Evolutionary conservation across 2,888 invertebrate species (phyloP).

Genomic region (Helicoverpa assulta): DNA sequence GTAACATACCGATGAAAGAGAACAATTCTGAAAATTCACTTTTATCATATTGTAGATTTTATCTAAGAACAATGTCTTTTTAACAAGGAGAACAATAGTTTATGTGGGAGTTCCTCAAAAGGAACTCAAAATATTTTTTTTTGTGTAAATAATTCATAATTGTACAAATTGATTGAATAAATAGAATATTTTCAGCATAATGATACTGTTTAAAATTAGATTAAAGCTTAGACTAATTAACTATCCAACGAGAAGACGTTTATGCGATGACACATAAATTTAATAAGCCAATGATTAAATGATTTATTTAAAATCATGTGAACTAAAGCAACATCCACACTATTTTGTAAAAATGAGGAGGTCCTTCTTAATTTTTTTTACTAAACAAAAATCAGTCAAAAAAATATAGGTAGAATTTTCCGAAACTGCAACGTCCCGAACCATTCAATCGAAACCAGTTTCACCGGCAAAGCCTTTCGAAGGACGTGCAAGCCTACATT

Average conservation of each 20-base stretch:
- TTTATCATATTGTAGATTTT: background rate
- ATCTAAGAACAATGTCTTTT: slow-evolving; percentile 6
- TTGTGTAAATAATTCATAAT: background rate
- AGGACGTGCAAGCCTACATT: slow-evolving; percentile 81
- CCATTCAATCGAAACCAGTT: slow-evolving; percentile 86
- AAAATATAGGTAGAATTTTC: slow-evolving; percentile 52
- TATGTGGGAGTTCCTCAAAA: background rate
- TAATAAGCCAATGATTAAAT: background rate
- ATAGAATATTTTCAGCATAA: background rate
- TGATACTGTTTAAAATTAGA: background rate
- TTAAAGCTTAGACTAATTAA: background rate
- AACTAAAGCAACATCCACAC: background rate
- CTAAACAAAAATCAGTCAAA: background rate
- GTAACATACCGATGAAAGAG: slow-evolving; percentile 3
- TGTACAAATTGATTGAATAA: background rate
- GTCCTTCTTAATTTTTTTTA: background rate
- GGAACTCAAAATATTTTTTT: background rate
- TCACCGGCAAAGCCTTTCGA: slow-evolving; percentile 83
- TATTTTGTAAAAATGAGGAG: no score
- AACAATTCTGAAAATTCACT: background rate
- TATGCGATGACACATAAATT: background rate
- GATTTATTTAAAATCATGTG: background rate
- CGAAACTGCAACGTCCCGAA: slow-evolving; percentile 79
- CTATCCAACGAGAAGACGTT: background rate
- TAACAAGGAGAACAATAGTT: background rate